Base-by-base conservation (phyloP, 2,113 vertebrate species). In the Rhinichthys klamathensis region DNA sequence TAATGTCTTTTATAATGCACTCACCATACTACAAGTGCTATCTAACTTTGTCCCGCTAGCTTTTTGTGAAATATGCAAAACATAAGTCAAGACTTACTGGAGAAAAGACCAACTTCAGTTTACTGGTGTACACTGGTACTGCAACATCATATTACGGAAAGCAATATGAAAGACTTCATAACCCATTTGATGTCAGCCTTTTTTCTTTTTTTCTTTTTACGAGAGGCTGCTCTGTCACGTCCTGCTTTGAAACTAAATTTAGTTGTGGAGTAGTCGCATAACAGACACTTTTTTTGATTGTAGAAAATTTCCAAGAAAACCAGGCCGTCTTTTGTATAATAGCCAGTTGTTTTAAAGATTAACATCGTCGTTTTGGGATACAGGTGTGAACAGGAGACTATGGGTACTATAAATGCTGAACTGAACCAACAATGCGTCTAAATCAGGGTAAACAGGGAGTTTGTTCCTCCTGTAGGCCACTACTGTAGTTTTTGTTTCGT, bases 381-480 rank as follows among this genome's bases (percentile, higher is more conserved):
- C 60, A 78, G 15, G 80, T 78, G 56, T 77, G 63, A 73, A 41
- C 86, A 82, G 72, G 51, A 83, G 84, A 35, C 27, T 49, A 38
- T 78, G 82, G 87, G 89, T 69, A 72, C 78, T 56, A 70, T 6
- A 83, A 49, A 65, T 79, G 67, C 69, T 89, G 58, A 91, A 90
- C 86, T 61, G 89, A 75, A 87, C 84, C 88, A 41, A 27, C 87
- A 81, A 77, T 85, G 79, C 87, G 84, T 90, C 83, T 87, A 90
- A 90, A 93, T 93, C 93, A 91, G 92, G 91, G 91, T 93, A 86
- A 91, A 90, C 51, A 11, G 85, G 77, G 82, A 65, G 65, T 84
- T 89, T 85, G 85, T 86, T 82, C 80, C 89, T 85, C 80, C 83
- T 87, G 74, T 88, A 90, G 91, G 87, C 83, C 89, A 87, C 81